Evolutionary conservation across 2,113 vertebrate genomes (phyloP), one percentile per base, ranked within the genome.

Genomic region (Stigmatopora argus): DNA sequence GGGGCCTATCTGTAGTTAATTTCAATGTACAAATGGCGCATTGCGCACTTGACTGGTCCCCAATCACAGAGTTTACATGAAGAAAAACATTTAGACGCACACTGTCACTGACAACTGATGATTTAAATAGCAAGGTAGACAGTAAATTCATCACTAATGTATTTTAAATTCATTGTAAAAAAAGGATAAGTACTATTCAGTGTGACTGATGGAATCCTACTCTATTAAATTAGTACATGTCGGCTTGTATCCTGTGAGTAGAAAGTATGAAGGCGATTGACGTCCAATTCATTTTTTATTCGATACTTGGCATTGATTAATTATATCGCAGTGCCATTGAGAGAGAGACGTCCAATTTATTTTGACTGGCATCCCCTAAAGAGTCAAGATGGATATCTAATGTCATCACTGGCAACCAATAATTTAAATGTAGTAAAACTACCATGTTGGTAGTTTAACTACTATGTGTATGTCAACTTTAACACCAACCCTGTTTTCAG

Each of bases 401-500:
- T 41, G 38, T 10, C 38, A 41, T 41, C 7, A 41, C 7, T 19
- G 48, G 17, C 48, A 51, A 15, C n/a, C n/a, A 7, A 23, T 17
- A 31, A 23, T 26, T 8, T 56, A 15, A 31, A 15, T 31, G 13
- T 56, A 31, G 13, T 56, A 8, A 13, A 31, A 31, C 26, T 31
- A 56, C 5, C 4, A 31, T 7, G 6, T 4, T 31, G 53, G 23
- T 56, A 55, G 23, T 26, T 31, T 6, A 31, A 56, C 23, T 17
- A 56, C 26, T 56, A 23, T 8, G 4, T 14, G 52, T 12, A 26
- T 13, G 52, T 23, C 2, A 7, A 23, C 6, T 31, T 31, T 15
- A 31, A 15, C 62, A 75, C 79, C 84, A 87, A 81, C 67, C 75
- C 45, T 14, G 23, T 17, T 56, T 56, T 31, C 4, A 56, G 12